Evolutionary conservation across 2,113 vertebrate species (phyloP), one percentile per base, ranked within the genome.

Genomic region (Tenrec ecaudatus): DNA sequence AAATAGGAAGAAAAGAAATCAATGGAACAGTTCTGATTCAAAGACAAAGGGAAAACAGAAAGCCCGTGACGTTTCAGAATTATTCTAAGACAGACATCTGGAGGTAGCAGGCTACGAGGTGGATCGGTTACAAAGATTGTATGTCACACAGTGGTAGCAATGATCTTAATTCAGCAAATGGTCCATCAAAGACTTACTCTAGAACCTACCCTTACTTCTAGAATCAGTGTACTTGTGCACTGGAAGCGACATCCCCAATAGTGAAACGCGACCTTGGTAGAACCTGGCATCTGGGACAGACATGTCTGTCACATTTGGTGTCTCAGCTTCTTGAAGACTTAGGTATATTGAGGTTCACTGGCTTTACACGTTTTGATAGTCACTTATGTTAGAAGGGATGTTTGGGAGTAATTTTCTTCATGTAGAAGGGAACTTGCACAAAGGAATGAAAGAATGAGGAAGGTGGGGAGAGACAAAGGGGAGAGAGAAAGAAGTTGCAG

Each of bases 281-380:
- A 75, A 36, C n/a, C 2, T 20, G 31, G 91, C 76, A 33, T 53
- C 27, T 2, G 3, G 16, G 36, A 23, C 83, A 16, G 3, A 69
- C 84, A 12, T 36, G 0, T 38, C 12, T 5, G 5, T 71, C 5
- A 6, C 60, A 0, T 40, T 23, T 40, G 27, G 2, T 73, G 4
- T 16, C 23, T 82, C 29, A 11, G 29, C 22, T 82, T 15, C 80
- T 12, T 2, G 68, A 66, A 62, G n/a, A 27, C 17, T 64, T 27
- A 66, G 36, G 22, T n/a, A 20, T 80, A 6, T 47, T 90, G 43
- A 40, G n/a, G 33, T 29, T 7, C 23, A 31, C 69, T 91, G 23
- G 6, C 25, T 69, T 96, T 89, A 71, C 19, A 80, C 87, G 6
- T 89, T 82, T 12, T 47, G 27, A 29, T 57, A 64, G 36, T 89